Evolutionary conservation across 1,140 invertebrate species (phyloP).

Genomic region (Coenobita brevimanus): DNA sequence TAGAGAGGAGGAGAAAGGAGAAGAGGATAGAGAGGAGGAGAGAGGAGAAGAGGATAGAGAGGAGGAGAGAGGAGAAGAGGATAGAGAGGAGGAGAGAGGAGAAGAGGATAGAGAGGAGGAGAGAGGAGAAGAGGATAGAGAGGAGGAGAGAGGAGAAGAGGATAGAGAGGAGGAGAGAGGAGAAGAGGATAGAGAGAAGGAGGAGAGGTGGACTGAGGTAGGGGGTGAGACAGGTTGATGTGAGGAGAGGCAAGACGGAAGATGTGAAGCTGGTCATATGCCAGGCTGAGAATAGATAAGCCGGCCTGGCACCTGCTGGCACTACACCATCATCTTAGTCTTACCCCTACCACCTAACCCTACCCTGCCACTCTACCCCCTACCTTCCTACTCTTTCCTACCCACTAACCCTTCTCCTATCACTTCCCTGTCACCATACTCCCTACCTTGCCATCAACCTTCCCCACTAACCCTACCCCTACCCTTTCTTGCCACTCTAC

Average conservation of each 20-base stretch:
- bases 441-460: neutral
- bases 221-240: conserved; percentile 16
- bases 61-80: neutral
- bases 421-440: neutral
- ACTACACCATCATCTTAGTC: too few relatives aligned
- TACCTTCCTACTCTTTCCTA: too few relatives aligned
- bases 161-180: conserved; percentile 21
- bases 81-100: conserved; percentile 7
- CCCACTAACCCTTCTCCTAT: too few relatives aligned
- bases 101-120: conserved; percentile 28
- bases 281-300: conserved; percentile 25
- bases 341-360: too few relatives aligned
- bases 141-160: conserved; percentile 10
- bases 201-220: conserved; percentile 14
- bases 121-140: conserved; percentile 35
- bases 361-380: neutral
- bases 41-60: neutral
- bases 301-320: conserved; percentile 5
- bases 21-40: neutral
- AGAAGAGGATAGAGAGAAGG: conserved; percentile 2
- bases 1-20: neutral
- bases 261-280: neutral
- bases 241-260: neutral
- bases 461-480: neutral
- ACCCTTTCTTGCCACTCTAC: neutral